Conservation (phyloP, 92 coral and sea anemone species). For the Parazoanthus darwini region DNA sequence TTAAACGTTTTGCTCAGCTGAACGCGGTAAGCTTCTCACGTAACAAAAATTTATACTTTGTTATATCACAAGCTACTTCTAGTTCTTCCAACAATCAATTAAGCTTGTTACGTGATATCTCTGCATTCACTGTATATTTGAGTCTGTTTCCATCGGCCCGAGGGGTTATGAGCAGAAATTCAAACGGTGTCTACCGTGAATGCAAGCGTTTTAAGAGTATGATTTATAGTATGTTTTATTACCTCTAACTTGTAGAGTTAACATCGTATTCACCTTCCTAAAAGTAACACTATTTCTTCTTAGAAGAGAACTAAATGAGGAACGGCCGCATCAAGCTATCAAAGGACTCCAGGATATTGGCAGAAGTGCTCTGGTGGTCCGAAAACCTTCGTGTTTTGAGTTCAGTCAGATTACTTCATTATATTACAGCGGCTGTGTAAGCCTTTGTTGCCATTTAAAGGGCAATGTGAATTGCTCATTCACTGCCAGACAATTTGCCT, state of each 20-base stretch:
- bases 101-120: not conserved
- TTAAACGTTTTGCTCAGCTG: not conserved
- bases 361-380: not conserved
- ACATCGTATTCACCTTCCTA: not conserved
- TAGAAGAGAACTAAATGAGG: not conserved
- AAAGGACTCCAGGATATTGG: not conserved
- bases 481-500: too few species aligned
- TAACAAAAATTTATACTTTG: too few species aligned
- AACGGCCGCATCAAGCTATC: not conserved
- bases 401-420: too few species aligned
- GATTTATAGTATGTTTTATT: not conserved
- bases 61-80: too few species aligned
- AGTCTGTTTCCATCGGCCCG: not conserved
- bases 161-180: not conserved
- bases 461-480: too few species aligned
- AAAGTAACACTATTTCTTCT: not conserved
- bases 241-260: too few species aligned
- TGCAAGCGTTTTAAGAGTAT: not conserved
- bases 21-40: not conserved
- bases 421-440: too few species aligned
- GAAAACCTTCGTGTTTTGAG: too few species aligned
- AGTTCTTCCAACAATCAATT: not conserved
- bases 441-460: too few species aligned
- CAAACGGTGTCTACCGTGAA: not conserved
- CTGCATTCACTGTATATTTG: not conserved